Base-by-base conservation (phyloP, 2,113 vertebrate genomes). In the Oreocharis arfaki region DNA sequence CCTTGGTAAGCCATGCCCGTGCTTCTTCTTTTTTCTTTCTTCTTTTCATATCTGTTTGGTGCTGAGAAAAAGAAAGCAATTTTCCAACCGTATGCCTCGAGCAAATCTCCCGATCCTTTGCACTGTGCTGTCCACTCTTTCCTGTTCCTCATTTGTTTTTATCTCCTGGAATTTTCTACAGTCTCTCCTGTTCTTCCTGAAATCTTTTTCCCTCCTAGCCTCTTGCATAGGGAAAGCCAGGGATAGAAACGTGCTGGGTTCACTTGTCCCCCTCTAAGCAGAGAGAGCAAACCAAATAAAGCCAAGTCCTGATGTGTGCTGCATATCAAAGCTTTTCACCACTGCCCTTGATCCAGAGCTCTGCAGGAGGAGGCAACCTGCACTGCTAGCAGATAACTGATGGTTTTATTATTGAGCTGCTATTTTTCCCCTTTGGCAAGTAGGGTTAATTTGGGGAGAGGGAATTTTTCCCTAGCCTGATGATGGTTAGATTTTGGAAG, bases 261-360 rank as follows among this genome's bases (percentile, higher is more conserved):
- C 84, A 26, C 19, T 52, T 74, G 35, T 84, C 23, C 50, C 20
- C 11, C 18, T 83, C 64, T 60, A 56, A 80, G 47, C 37, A 56
- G 57, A 61, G 46, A 90, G 37, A 89, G n/a, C 44, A 95, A 96
- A 92, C 32, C 84, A 80, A 74, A 63, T 47, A 63, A 88, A 95
- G 49, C 41, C 6, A 55, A 44, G 55, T 59, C 79, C 71, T 6
- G 4, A 1, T 22, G 30, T 39, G 55, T 92, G 60, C 47, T 3
- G 1, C 33, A 23, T 87, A 84, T 87, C 90, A 78, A 37, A 63
- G 41, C 2, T 21, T 87, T 84, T 64, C 80, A 75, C 53, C 76
- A 14, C 44, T 61, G 84, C 56, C 80, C 95, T 76, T 69, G 74
- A 73, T 53, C 28, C 11, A 13, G 81, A 79, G 74, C 70, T 77